phyloP scores from a whole-genome alignment of 2,797 vertebrate species.

The Mormyrops boulengeri region DNA sequence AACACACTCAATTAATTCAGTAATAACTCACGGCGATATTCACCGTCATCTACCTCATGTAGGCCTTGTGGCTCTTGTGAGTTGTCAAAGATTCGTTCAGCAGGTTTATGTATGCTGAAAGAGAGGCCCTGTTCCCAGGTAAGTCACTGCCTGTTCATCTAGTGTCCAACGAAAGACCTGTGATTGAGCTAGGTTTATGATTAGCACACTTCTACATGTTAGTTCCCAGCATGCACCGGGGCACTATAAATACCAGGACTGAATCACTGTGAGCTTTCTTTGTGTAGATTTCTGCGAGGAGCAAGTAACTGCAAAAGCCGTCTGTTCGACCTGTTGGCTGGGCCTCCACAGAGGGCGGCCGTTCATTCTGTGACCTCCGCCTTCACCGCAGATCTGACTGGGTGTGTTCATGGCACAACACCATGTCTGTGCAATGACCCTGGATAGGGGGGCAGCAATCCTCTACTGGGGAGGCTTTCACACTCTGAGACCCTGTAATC shows the following conservation, averaged over 20 bases:
- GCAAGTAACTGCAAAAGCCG: conserved; percentile 24
- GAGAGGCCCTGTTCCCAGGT: conserved; percentile 51
- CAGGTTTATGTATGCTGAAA: conserved; percentile 59
- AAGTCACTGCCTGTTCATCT: conserved; percentile 57
- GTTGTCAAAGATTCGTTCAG: conserved; percentile 48
- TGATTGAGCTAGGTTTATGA: conserved; percentile 29
- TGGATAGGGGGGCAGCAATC: conserved; percentile 34
- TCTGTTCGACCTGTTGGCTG: neutral
- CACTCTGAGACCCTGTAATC: conserved; percentile 20
- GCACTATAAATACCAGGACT: conserved; percentile 51
- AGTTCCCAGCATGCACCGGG: conserved; percentile 33
- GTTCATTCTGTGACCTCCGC: neutral
- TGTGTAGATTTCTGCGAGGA: conserved; percentile 45
- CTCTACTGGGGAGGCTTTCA: conserved; percentile 30
- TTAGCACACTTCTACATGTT: conserved; percentile 31
- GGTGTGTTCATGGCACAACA: conserved; percentile 37
- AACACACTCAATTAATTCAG: neutral
- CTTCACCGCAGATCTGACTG: neutral
- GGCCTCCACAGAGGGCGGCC: conserved; percentile 14
- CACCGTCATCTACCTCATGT: neutral
- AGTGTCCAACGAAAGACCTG: conserved; percentile 36
- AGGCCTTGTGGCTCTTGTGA: neutral
- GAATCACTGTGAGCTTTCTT: conserved; percentile 47
- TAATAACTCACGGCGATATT: neutral
- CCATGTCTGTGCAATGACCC: conserved; percentile 9